These are phyloP conservation scores for Microtus richardsoni DNA, from an alignment of 2,113 vertebrate species.

Conservation along the genomic window DNA sequence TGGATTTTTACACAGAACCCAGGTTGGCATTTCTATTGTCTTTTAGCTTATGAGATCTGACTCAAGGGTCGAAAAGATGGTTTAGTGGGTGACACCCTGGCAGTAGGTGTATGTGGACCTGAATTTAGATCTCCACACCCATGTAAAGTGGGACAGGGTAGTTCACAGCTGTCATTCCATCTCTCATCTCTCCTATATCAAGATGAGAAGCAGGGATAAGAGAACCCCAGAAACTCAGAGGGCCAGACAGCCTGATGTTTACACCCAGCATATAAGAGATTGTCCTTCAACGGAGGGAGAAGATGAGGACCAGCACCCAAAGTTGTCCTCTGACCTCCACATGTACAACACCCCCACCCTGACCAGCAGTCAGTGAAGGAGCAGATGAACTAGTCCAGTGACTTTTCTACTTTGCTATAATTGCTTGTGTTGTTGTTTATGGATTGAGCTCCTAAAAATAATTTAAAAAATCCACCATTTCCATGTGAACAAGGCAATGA, in stretches of 20 bases:
- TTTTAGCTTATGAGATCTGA: neutral
- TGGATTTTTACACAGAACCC: neutral
- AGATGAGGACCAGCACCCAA: neutral
- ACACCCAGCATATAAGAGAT: neutral
- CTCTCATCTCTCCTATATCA: neutral
- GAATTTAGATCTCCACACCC: neutral
- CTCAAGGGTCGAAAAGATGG: neutral
- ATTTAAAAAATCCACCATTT: neutral
- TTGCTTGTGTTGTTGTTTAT: neutral
- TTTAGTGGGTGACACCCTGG: neutral
- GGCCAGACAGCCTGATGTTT: neutral
- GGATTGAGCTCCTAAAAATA: neutral
- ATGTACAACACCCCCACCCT: no score
- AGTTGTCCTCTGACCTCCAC: neutral
- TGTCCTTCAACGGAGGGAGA: neutral
- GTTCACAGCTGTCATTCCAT: neutral
- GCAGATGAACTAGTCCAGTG: neutral
- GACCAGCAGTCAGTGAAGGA: neutral
- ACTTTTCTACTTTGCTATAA: neutral
- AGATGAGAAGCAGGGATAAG: neutral
- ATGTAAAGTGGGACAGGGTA: neutral
- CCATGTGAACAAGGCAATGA: neutral
- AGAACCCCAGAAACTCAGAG: neutral
- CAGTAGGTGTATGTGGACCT: neutral
- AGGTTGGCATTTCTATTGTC: neutral